These are phyloP conservation scores for Orchesella flavescens DNA, from an alignment of 2,888 invertebrate genomes.

Conservation along the genomic window DNA sequence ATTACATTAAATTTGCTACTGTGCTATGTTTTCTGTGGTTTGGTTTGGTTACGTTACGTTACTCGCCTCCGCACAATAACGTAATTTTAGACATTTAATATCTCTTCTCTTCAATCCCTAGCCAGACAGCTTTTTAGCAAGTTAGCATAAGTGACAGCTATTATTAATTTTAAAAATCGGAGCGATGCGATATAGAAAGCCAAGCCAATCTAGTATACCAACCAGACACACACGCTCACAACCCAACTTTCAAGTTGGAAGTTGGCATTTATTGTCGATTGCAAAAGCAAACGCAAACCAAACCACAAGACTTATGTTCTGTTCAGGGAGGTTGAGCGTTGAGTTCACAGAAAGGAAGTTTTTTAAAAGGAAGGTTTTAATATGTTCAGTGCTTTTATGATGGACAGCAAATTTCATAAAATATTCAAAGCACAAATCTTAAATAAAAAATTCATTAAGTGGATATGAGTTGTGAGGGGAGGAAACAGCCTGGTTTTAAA, in stretches of 20 bases:
- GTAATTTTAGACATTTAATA: slow-evolving; percentile 15
- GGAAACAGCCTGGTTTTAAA: background rate
- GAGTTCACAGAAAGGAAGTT: slow-evolving; percentile 44
- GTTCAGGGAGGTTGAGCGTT: too few relatives aligned
- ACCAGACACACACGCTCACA: too few relatives aligned
- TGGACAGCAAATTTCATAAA: slow-evolving; percentile 53
- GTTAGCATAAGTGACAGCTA: slow-evolving; percentile 27
- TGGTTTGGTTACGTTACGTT: too few relatives aligned
- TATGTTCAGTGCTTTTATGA: slow-evolving; percentile 35
- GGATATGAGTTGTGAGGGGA: background rate
- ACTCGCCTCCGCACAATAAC: too few relatives aligned
- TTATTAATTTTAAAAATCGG: background rate
- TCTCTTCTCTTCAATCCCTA: background rate
- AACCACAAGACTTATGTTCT: background rate
- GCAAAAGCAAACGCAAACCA: too few relatives aligned
- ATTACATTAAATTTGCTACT: too few relatives aligned
- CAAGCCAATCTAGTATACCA: slow-evolving; percentile 3
- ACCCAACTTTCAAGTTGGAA: background rate
- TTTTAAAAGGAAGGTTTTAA: slow-evolving; percentile 20
- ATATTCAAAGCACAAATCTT: slow-evolving; percentile 62
- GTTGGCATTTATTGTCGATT: background rate
- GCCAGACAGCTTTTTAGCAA: slow-evolving; percentile 21
- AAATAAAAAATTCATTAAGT: slow-evolving; percentile 55
- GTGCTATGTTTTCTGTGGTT: too few relatives aligned
- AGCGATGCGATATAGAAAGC: background rate